Evolutionary conservation across 2,113 vertebrate species (phyloP), one percentile per base, ranked within the genome.

Genomic region (Xenopus borealis): DNA sequence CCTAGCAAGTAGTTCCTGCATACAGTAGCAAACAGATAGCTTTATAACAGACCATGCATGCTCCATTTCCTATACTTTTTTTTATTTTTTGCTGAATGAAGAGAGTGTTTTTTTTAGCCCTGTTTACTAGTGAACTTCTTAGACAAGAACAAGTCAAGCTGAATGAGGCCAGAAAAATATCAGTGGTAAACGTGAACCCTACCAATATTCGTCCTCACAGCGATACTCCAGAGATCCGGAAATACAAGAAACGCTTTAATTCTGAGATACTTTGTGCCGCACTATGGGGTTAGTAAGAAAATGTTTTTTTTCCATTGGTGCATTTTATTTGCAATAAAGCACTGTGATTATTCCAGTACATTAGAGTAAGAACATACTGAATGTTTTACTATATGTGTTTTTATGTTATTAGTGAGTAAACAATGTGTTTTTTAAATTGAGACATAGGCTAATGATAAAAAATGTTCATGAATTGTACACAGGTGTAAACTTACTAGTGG

Each of bases 161-260:
- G 82, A 99, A 98, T 7, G 97, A 99, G 86, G 97, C 96, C 17
- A 88, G 96, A 33, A 99, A 99, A 89, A 98, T 98, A 89, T 99
- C 96, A 0, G 94, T 99, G 87, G 97, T 99, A 83, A 99, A 99
- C 9, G 97, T 99, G 72, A 99, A 99, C 83, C 97, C 97, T 70
- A 99, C 97, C 81, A 99, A 99, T 90, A 99, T 98, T 85, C 87
- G 97, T 0, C 97, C 97, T 40, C 97, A 99, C 86, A 99, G 95
- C 2, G 97, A 99, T 88, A 98, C 97, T 2, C 97, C 97, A 0
- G 97, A 99, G 91, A 99, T 99, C 82, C 94, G 97, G 19, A 99
- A 99, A 75, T 99, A 99, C 86, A 99, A 99, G 92, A 99, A 99
- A 62, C 94, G 97, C 79, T 99, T 99, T 91, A 99, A 98, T 88